Conservation (phyloP, 2,888 invertebrate genomes). For the Helleia helle region DNA sequence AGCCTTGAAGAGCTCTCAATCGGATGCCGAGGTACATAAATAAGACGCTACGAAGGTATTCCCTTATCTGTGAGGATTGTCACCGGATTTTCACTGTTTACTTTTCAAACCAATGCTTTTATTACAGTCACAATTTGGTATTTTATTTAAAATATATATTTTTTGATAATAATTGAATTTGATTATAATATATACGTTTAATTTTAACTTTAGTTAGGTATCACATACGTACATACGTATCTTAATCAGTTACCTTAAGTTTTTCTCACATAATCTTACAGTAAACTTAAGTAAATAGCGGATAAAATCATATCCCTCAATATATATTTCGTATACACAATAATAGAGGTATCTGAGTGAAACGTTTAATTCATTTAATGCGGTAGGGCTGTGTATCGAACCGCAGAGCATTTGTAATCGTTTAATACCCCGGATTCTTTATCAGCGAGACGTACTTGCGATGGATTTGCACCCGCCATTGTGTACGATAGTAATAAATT, state of each 20-base stretch:
- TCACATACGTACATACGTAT: too few relatives aligned
- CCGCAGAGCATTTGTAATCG: constrained; percentile 74
- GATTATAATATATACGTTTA: too few relatives aligned
- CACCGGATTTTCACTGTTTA: constrained; percentile 12
- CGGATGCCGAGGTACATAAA: constrained; percentile 67
- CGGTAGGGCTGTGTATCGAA: constrained; percentile 66
- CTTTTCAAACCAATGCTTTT: constrained; percentile 1
- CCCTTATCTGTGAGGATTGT: constrained; percentile 38
- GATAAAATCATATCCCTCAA: too few relatives aligned
- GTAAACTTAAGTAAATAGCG: too few relatives aligned
- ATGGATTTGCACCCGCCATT: not conserved
- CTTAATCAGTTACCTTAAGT: too few relatives aligned
- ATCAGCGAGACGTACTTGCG: constrained; percentile 40
- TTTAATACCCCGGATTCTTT: constrained; percentile 75
- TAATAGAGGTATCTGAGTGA: not conserved
- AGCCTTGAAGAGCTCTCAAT: constrained; percentile 56
- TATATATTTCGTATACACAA: not conserved
- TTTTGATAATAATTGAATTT: too few relatives aligned
- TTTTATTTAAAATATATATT: too few relatives aligned
- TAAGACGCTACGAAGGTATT: constrained; percentile 58
- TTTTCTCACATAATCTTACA: too few relatives aligned
- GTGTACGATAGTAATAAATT: too few relatives aligned
- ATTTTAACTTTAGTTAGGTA: too few relatives aligned
- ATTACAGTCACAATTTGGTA: too few relatives aligned
- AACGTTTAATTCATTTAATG: constrained; percentile 62